Evolutionary conservation across 2,888 invertebrate species (phyloP), one percentile per base, ranked within the genome.

Genomic region (Lasius fuliginosus): DNA sequence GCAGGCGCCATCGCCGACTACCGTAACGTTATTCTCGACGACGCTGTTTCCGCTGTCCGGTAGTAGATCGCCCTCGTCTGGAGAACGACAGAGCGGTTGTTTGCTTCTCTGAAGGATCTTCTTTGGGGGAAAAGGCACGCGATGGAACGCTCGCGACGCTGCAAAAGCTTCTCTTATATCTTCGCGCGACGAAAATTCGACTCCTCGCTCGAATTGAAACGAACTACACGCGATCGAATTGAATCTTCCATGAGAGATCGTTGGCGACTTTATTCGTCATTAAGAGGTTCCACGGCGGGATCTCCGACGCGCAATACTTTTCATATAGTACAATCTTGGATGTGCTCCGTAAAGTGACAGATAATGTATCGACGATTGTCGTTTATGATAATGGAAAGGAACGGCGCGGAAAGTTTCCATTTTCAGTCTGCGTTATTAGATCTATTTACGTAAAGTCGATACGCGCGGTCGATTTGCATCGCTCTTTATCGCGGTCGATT

Each of bases 61-160:
- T 88, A 90, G 85, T 90, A 90, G 88, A 88, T 86, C 90, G 86
- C 89, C 91, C 86, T 92, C 92, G 88, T 92, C 92, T 92, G 84
- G 49, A 68, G 82, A 86, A 58, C 67, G 64, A 83, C 42, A 84
- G 81, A 86, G 11, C 40, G 36, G 9, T 60, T 68, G 9, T 60
- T 68, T n/a, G 58, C 42, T 18, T 18, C 36, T 46, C 42, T 60
- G 60, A 11, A 33, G 15, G 18, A 46, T 71, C 42, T 33, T 18
- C 79, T 23, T 23, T 23, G 23, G 23, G 30, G 11, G 30, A 3
- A 30, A 3, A 71, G 12, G 23, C 23, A 23, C 42, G 23, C 58
- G n/a, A 36, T 30, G 36, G 12, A 42, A 60, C 53, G 86, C 76
- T 68, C 84, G 85, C 88, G 85, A 87, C 71, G 68, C 23, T 84